Base-by-base conservation (phyloP, 2,888 invertebrate genomes). In the Scaptomyza cyrtandrae region DNA sequence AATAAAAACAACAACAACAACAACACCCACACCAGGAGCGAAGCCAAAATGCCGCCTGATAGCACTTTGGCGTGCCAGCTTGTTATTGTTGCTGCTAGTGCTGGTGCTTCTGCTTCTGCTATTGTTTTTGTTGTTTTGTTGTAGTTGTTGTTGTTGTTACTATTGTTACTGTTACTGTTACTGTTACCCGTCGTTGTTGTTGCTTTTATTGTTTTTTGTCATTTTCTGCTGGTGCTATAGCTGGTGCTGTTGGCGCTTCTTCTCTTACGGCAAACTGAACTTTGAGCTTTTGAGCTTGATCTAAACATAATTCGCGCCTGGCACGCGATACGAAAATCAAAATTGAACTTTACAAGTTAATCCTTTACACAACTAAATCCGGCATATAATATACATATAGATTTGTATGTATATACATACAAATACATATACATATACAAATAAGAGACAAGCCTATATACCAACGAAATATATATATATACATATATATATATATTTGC, bases 331-430 rank as follows among this genome's bases (percentile, higher is more conserved):
- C 62, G 66, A 75, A 80, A 87, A 85, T 88, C 89, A 88, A 88
- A 88, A 87, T 86, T 84, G 75, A 80, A 88, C 88, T 83, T 86
- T 88, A 86, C 74, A 82, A 82, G 70, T 83, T 86, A 83, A 83
- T 88, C 83, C 86, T 77, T 79, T 82, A 33, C 78, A 52, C 66
- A 62, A 54, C 72, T 57, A 66, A 62, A 60, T 60, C 77, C 31
- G 44, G 55, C 57, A 29, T 37, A 44, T 39, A 33, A 10, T 33
- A 61, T 27, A 48, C 13, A 48, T 46, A 48, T 39, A 41, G 39
- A 52, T n/a, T n/a, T 14, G 35, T 4, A 39, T 27, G 39, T 41
- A 41, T 3, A 33, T 44, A 55, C 19, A 27, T 44, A 29, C 19
- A n/a, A n/a, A n/a, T n/a, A n/a, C n/a, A n/a, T n/a, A 19, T 19